A percentile compares a stretch with the other conserved stretches of the same genome.
phyloP scores from a whole-genome alignment of 2,888 invertebrate genomes.

The Acleris laterana region DNA sequence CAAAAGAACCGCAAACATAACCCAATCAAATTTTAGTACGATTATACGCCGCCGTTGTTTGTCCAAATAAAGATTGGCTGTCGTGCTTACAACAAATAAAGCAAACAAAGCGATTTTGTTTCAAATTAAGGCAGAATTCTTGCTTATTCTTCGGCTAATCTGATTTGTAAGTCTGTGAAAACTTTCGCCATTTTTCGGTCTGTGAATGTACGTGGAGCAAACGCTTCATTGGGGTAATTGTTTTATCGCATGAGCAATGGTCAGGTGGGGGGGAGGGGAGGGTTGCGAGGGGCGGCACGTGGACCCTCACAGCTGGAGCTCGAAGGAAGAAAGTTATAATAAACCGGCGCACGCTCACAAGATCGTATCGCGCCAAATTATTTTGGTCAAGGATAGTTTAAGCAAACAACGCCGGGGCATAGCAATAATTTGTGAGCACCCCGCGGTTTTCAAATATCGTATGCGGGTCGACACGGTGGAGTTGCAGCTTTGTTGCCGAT shows the following conservation, averaged over 20 bases:
- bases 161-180: conserved; percentile 37
- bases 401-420: conserved; percentile 63
- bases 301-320: conserved; percentile 64
- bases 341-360: conserved; percentile 69
- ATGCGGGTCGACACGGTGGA: conserved; percentile 28
- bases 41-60: conserved; percentile 25
- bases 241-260: conserved; percentile 81
- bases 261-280: conserved; percentile 49
- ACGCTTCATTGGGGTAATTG: conserved; percentile 78
- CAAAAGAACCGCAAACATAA: conserved; percentile 9
- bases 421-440: conserved; percentile 54
- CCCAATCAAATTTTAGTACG: conserved; percentile 25
- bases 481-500: conserved; percentile 4
- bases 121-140: conserved; percentile 34
- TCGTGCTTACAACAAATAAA: conserved; percentile 33
- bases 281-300: conserved; percentile 40
- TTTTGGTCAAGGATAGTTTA: conserved; percentile 78
- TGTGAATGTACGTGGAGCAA: conserved; percentile 60
- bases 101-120: conserved; percentile 36
- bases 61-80: conserved; percentile 33
- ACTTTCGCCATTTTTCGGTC: conserved; percentile 51
- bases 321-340: conserved; percentile 71
- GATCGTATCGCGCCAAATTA: conserved; percentile 76
- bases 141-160: conserved; percentile 36
- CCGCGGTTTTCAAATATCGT: conserved; percentile 46